These are phyloP conservation scores for Scomberomorus guttatus DNA, from an alignment of 2,797 vertebrate genomes.

Conservation along the genomic window DNA sequence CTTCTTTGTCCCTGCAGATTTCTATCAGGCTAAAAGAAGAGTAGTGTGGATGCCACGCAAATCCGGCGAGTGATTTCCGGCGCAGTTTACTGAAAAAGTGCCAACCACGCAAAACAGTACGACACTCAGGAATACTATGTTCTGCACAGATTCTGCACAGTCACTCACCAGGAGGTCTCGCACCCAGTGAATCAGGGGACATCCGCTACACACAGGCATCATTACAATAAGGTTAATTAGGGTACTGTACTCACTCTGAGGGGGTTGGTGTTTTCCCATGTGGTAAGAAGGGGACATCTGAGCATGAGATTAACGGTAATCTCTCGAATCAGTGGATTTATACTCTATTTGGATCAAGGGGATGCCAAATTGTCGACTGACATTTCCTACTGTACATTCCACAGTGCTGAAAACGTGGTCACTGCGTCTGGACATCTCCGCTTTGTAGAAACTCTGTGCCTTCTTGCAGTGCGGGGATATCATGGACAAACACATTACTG, in stretches of 20 bases:
- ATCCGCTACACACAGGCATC: conserved; percentile 33
- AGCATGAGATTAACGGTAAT: conserved; percentile 73
- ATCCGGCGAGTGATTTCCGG: conserved; percentile 84
- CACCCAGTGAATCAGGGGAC: conserved; percentile 44
- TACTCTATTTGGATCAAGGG: conserved; percentile 63
- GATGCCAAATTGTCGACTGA: conserved; percentile 52
- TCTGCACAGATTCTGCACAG: conserved; percentile 54
- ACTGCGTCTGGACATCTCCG: background rate
- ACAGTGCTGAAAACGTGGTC: conserved; percentile 30
- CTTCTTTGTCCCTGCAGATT: conserved; percentile 86
- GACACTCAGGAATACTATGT: conserved; percentile 64
- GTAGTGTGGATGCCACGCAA: conserved; percentile 80
- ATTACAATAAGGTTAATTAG: conserved; percentile 60
- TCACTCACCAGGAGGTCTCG: conserved; percentile 17
- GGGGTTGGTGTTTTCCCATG: conserved; percentile 39
- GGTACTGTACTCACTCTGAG: conserved; percentile 56
- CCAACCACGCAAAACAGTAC: conserved; percentile 31
- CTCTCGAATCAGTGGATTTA: conserved; percentile 69
- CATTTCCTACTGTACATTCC: conserved; percentile 65
- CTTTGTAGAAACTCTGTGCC: background rate
- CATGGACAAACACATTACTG: conserved; percentile 15
- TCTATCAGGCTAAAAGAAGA: conserved; percentile 91
- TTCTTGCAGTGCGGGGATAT: background rate
- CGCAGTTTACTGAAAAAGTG: conserved; percentile 4
- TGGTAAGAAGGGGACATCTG: conserved; percentile 57